Evolutionary conservation across 2,113 vertebrate genomes (phyloP).

Genomic region (Aythya baeri): DNA sequence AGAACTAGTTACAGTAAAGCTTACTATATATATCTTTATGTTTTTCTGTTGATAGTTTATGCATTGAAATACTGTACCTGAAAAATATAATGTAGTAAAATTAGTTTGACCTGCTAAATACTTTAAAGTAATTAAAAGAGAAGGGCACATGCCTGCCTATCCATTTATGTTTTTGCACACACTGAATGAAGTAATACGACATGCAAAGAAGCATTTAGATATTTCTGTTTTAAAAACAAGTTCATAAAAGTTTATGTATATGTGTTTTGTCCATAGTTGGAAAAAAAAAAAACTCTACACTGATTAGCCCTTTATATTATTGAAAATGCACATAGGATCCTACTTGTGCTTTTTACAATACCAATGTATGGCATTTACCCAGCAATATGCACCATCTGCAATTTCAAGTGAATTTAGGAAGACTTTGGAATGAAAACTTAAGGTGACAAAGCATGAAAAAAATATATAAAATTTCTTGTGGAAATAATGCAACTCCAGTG

Average conservation of each 20-base stretch:
- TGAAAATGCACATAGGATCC: not conserved
- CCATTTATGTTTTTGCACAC: not conserved
- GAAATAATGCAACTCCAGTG: not conserved
- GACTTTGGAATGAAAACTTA: not conserved
- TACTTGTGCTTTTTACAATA: not conserved
- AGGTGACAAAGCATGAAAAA: not conserved
- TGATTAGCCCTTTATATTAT: not conserved
- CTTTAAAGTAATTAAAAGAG: not conserved
- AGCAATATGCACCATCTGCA: not conserved
- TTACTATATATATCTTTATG: not conserved
- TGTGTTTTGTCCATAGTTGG: not conserved
- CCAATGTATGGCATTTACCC: not conserved
- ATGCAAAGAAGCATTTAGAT: not conserved
- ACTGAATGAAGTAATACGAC: not conserved
- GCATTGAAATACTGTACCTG: not conserved
- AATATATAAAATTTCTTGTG: not conserved
- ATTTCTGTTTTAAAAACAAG: not conserved
- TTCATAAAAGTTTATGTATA: not conserved
- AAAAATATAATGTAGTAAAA: not conserved
- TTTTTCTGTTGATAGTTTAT: not conserved
- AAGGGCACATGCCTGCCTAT: not conserved
- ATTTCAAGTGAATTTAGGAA: not conserved
- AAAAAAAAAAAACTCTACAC: not conserved
- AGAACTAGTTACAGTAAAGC: not conserved
- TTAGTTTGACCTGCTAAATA: not conserved